Conservation (phyloP, 2,888 invertebrate genomes). For the Tachina fera region DNA sequence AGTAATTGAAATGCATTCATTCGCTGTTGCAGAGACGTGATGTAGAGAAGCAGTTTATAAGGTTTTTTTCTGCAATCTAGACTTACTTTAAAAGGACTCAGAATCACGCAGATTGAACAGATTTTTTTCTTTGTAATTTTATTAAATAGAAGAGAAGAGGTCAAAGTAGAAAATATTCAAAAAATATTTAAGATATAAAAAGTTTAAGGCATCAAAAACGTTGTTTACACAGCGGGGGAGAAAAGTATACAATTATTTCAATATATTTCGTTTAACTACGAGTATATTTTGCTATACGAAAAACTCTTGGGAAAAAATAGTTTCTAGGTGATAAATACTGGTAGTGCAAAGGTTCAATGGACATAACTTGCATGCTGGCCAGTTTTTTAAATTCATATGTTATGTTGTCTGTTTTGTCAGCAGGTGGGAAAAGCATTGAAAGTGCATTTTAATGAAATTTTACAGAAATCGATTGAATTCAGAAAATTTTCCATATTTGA, state of each 20-base stretch:
- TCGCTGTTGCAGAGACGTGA: background rate
- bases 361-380: too few relatives aligned
- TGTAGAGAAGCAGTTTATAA: constrained; percentile 4
- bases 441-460: too few relatives aligned
- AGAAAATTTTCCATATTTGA: too few relatives aligned
- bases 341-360: too few relatives aligned
- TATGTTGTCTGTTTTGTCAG: too few relatives aligned
- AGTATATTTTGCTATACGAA: too few relatives aligned
- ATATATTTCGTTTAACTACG: background rate
- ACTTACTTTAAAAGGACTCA: constrained; percentile 18
- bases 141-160: constrained; percentile 6
- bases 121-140: constrained; percentile 3
- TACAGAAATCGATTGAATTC: too few relatives aligned
- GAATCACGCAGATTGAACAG: background rate
- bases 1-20: constrained; percentile 56
- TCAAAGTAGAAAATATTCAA: constrained; percentile 63
- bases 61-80: background rate
- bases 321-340: too few relatives aligned
- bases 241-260: background rate
- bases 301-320: too few relatives aligned
- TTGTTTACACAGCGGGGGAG: background rate
- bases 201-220: background rate
- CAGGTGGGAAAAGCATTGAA: too few relatives aligned
- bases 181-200: constrained; percentile 63
- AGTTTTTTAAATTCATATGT: too few relatives aligned